Conservation (phyloP, 2,888 invertebrate species). For the Cordylochernes scorpioides region DNA sequence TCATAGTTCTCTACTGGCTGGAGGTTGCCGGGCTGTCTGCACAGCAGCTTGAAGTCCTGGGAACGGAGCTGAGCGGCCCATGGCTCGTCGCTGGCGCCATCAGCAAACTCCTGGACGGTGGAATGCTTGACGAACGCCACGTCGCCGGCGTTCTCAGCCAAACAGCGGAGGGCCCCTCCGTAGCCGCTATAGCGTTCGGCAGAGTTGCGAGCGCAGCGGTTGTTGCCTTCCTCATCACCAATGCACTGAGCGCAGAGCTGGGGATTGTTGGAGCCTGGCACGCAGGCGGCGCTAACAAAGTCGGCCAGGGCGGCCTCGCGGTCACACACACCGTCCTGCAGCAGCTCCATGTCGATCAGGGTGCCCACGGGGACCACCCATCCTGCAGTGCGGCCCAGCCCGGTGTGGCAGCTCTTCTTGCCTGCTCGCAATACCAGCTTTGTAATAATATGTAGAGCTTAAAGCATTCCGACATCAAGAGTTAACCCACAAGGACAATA, state of each 20-base stretch:
- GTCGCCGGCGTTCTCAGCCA: constrained; percentile 39
- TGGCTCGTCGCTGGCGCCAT: constrained; percentile 19
- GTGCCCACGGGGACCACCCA: constrained; percentile 38
- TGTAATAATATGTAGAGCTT: too few relatives aligned
- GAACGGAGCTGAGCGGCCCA: constrained; percentile 26
- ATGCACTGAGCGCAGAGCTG: constrained; percentile 18
- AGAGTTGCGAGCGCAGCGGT: constrained; percentile 9
- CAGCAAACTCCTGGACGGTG: constrained; percentile 28
- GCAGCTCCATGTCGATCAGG: constrained; percentile 1
- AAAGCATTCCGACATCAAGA: too few relatives aligned
- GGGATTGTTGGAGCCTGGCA: constrained; percentile 30
- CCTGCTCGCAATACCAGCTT: constrained; percentile 37
- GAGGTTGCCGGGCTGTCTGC: constrained; percentile 33
- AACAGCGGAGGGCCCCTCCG: constrained; percentile 35
- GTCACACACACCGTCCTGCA: constrained; percentile 5
- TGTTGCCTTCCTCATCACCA: constrained; percentile 19
- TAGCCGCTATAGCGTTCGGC: constrained; percentile 27
- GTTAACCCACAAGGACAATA: too few relatives aligned
- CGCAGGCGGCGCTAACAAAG: constrained; percentile 12
- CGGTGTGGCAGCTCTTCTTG: constrained; percentile 58
- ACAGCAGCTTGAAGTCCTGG: constrained; percentile 34
- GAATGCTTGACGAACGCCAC: constrained; percentile 46
- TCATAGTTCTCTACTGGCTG: constrained; percentile 28
- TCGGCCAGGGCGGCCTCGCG: constrained; percentile 14
- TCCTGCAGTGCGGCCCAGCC: constrained; percentile 59